Conservation (phyloP, 2,797 vertebrate species). For the Ficedula albicollis region DNA sequence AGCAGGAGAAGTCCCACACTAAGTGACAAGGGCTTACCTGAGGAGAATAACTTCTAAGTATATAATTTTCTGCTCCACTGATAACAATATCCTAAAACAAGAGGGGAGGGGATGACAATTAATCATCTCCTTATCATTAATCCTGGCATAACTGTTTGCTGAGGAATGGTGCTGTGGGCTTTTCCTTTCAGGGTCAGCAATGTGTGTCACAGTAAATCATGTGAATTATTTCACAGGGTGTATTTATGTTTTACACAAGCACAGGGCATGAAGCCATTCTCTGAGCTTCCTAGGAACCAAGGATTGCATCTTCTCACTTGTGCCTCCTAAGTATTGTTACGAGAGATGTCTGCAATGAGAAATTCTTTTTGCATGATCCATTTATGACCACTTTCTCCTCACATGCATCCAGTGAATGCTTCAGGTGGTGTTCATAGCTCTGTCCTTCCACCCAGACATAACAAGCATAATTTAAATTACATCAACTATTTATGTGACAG, state of each 20-base stretch:
- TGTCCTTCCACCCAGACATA: neutral
- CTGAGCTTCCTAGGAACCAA: neutral
- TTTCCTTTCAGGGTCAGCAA: neutral
- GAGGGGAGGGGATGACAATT: neutral
- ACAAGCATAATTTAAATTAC: neutral
- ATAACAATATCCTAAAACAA: neutral
- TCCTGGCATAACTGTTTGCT: neutral
- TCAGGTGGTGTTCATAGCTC: neutral
- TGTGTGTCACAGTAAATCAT: neutral
- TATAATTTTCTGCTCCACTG: neutral
- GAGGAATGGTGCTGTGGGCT: neutral
- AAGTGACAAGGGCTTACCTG: neutral
- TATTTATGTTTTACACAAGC: neutral
- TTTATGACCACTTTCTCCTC: neutral
- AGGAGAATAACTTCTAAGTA: neutral
- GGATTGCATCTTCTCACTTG: neutral
- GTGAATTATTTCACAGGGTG: neutral
- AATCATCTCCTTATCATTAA: neutral
- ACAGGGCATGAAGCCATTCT: neutral
- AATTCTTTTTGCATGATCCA: neutral
- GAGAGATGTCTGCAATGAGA: accelerated
- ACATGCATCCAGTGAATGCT: neutral
- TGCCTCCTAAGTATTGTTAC: neutral
- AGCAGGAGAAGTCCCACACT: neutral
- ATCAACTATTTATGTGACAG: neutral